A percentile compares a stretch with the other conserved stretches of the same genome.
Evolutionary conservation across 2,113 vertebrate genomes (phyloP).

Genomic region (Oophaga pumilio): DNA sequence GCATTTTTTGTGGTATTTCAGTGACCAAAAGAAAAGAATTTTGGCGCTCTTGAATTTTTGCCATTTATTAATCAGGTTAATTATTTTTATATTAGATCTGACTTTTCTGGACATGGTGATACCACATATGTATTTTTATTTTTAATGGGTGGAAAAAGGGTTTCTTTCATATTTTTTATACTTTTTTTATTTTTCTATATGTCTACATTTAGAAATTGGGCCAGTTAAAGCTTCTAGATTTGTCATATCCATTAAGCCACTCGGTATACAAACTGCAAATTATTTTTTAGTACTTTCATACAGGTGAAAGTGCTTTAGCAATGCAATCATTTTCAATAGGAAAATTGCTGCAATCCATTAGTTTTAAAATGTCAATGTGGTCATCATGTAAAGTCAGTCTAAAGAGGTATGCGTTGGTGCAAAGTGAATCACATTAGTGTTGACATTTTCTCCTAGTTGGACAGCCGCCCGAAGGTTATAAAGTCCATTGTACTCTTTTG

Average conservation of each 20-base stretch:
- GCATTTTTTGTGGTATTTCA: too few relatives aligned
- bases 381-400: conserved; percentile 1
- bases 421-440: conserved; percentile 5
- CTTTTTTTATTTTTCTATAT: too few relatives aligned
- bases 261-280: background rate
- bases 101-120: too few relatives aligned
- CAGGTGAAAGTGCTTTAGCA: conserved; percentile 37
- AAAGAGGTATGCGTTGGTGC: conserved; percentile 22
- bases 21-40: too few relatives aligned
- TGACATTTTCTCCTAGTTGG: conserved; percentile 17
- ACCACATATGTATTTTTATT: too few relatives aligned
- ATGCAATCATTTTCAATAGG: conserved; percentile 19
- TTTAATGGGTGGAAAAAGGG: too few relatives aligned
- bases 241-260: background rate
- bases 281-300: background rate
- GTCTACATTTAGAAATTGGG: background rate
- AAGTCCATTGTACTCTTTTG: background rate
- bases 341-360: conserved; percentile 20
- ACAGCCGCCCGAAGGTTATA: conserved; percentile 4
- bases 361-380: conserved; percentile 9
- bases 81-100: too few relatives aligned
- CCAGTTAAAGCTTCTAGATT: background rate
- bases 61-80: too few relatives aligned
- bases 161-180: too few relatives aligned
- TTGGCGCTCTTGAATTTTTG: too few relatives aligned